Percentiles rank a stretch among this genome's conserved stretches.
These are phyloP conservation scores for Eonycteris spelaea DNA, from an alignment of 2,113 vertebrate species.

Conservation along the genomic window DNA sequence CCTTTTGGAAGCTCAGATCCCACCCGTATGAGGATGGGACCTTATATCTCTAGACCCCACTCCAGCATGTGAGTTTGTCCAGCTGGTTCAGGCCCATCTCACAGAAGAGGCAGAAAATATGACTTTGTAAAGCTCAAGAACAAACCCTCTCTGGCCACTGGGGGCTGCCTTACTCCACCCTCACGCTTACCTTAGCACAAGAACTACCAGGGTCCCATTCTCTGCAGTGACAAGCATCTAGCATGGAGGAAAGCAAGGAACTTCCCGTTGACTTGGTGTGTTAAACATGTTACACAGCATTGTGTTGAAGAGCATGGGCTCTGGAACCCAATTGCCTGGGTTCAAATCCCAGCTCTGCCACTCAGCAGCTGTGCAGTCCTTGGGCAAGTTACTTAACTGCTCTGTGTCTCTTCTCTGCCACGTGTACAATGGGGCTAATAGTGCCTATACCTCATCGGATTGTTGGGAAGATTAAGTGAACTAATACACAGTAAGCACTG, in stretches of 20 bases:
- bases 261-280: not conserved
- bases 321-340: not conserved
- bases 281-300: too few species aligned
- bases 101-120: not conserved
- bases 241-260: not conserved
- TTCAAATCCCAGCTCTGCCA: not conserved
- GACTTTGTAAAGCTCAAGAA: not conserved
- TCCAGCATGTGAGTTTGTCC: not conserved
- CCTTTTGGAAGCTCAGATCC: not conserved
- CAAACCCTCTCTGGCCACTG: not conserved
- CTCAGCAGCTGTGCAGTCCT: not conserved
- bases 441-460: not conserved
- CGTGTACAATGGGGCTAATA: not conserved
- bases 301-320: not conserved
- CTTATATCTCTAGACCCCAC: not conserved
- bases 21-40: not conserved
- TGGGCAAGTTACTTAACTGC: not conserved
- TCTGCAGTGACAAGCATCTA: not conserved
- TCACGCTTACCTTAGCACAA: rapidly evolving
- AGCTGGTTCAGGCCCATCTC: not conserved
- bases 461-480: not conserved
- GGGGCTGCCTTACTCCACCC: not conserved
- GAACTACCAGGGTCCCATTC: not conserved
- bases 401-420: not conserved
- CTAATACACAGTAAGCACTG: not conserved